Evolutionary conservation across 2,113 vertebrate genomes (phyloP), one percentile per base, ranked within the genome.

Genomic region (Myocastor coypus): DNA sequence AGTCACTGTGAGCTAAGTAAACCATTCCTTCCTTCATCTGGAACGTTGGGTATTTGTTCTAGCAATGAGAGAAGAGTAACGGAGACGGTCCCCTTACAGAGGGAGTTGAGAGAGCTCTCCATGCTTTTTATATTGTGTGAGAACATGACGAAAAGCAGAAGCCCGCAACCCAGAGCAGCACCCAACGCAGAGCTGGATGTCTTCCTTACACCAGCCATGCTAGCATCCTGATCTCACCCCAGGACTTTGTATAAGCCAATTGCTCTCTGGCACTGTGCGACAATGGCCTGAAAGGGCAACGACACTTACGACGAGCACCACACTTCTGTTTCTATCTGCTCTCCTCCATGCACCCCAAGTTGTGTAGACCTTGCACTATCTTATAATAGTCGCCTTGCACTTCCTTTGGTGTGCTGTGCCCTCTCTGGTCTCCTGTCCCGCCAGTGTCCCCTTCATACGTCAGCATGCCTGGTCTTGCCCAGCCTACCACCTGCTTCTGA

Each of bases 61-160:
- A 57, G 55, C 55, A 57, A 57, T 17, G 55, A 57, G 55, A 57
- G 55, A 57, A 57, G 55, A 57, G 3, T 17, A 57, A 42, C 52
- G 40, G 63, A 30, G 17, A 46, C 28, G 71, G 16, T n/a, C 26
- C 30, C 34, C 10, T 13, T 59, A 46, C 42, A 34, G 64, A 84
- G 66, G 42, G 30, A 46, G 8, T 46, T 4, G 19, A 30, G 73
- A 46, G 30, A 20, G 19, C 32, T 5, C 7, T 37, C 50, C 61
- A 30, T 30, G 12, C 57, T 95, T 46, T 19, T 55, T 63, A 64
- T 0, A 0, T 5, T 50, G 20, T 0, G 28, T 22, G 52, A 69
- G 11, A 13, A 7, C 40, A 28, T 8, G 9, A 14, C 7, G 11
- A 12, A 20, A 75, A 55, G 28, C 0, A 1, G 2, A 12, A 3